phyloP scores from a whole-genome alignment of 2,113 vertebrate genomes.

The Embiotoca jacksoni region DNA sequence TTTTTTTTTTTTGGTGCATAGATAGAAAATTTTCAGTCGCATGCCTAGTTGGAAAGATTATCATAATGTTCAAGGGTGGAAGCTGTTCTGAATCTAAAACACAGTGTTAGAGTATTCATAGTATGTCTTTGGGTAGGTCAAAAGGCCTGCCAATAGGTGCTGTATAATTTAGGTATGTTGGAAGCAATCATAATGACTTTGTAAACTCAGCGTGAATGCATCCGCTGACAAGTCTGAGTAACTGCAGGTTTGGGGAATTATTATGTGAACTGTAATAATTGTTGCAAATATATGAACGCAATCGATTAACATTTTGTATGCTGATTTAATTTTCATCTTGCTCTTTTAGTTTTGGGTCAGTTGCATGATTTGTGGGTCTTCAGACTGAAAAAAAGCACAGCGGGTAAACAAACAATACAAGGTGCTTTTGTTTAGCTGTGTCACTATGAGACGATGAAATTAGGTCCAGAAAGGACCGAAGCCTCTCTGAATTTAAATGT shows the following conservation, averaged over 20 bases:
- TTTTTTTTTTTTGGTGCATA: not conserved
- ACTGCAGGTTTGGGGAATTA: slow-evolving; percentile 32
- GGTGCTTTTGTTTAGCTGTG: not conserved
- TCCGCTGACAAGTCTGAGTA: slow-evolving; percentile 10
- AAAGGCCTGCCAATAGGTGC: slow-evolving; percentile 61
- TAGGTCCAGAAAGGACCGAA: too few relatives aligned
- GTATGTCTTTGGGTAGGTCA: slow-evolving; percentile 65
- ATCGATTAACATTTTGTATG: not conserved
- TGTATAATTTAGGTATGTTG: slow-evolving; percentile 64
- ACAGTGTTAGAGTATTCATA: slow-evolving; percentile 59
- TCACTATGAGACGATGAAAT: not conserved
- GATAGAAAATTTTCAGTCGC: slow-evolving; percentile 46
- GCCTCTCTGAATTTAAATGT: too few relatives aligned
- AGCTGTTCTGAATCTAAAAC: slow-evolving; percentile 68
- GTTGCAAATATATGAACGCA: not conserved
- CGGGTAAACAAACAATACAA: too few relatives aligned
- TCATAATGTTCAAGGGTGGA: slow-evolving; percentile 54
- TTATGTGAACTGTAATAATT: slow-evolving; percentile 29
- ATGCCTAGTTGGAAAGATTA: slow-evolving; percentile 55
- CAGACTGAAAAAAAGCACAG: not conserved
- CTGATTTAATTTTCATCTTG: slow-evolving; percentile 24
- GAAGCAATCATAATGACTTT: slow-evolving; percentile 59
- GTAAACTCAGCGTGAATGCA: slow-evolving; percentile 49
- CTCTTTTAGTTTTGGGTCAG: slow-evolving; percentile 21
- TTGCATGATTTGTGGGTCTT: not conserved